These are phyloP conservation scores for Clostera curtula DNA, from an alignment of 2,888 invertebrate genomes.

Conservation along the genomic window DNA sequence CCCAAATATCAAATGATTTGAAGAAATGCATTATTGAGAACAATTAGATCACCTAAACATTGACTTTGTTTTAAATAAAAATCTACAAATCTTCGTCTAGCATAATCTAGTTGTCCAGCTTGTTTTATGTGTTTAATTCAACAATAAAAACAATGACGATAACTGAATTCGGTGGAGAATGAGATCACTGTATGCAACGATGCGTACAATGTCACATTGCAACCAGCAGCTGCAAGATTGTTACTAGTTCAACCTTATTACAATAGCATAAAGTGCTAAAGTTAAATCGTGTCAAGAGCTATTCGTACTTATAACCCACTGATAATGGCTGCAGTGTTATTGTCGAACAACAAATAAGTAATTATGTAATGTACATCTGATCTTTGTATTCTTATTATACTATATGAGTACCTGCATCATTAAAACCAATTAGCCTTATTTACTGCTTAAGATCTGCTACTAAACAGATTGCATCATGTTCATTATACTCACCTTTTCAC, in stretches of 20 bases:
- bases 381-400: constrained; percentile 12
- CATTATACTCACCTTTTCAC: too few species aligned
- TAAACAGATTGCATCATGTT: constrained; percentile 2
- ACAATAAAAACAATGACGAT: too few species aligned
- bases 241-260: constrained; percentile 13
- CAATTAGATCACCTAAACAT: too few species aligned
- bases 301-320: constrained; percentile 31
- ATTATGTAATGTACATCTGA: constrained; percentile 12
- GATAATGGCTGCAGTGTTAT: constrained; percentile 32
- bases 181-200: constrained; percentile 38
- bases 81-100: too few species aligned
- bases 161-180: constrained; percentile 28
- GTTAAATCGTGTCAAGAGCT: constrained; percentile 8
- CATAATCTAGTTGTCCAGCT: too few species aligned
- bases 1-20: too few species aligned
- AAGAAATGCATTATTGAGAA: too few species aligned
- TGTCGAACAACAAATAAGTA: constrained; percentile 25
- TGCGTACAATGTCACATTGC: constrained; percentile 51
- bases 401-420: too few species aligned
- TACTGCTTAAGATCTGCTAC: too few species aligned
- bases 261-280: constrained; percentile 11
- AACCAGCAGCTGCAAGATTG: constrained; percentile 13
- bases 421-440: too few species aligned
- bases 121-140: too few species aligned
- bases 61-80: too few species aligned